phyloP scores from a whole-genome alignment of 2,113 vertebrate species.

The Anhinga rufa region DNA sequence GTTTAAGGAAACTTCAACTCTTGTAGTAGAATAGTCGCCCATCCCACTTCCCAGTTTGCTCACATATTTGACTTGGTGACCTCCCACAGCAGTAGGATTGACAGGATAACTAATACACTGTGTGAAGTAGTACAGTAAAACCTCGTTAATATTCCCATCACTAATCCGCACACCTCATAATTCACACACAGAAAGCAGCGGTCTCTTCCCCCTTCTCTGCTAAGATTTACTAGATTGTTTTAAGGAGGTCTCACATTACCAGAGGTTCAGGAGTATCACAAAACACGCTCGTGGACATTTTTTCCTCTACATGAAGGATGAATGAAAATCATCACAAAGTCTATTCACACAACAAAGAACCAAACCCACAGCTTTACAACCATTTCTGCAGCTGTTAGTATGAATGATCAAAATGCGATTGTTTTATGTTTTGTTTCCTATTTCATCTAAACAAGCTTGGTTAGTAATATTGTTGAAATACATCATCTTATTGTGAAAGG shows the following conservation, averaged over 20 bases:
- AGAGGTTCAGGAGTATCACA: background rate
- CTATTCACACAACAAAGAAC: background rate
- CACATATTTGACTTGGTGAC: background rate
- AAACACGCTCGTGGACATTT: background rate
- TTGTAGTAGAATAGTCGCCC: background rate
- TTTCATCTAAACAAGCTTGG: background rate
- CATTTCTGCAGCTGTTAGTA: background rate
- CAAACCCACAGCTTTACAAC: background rate
- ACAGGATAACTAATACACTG: background rate
- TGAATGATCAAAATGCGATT: background rate
- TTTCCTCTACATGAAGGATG: background rate
- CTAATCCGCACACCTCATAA: conserved; percentile 16
- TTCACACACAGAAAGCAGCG: background rate
- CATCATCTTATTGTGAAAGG: background rate
- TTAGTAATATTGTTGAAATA: background rate
- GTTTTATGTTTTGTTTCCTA: background rate
- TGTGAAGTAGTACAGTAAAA: conserved; percentile 13
- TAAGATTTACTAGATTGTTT: background rate
- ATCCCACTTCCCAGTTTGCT: background rate
- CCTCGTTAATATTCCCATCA: conserved; percentile 2
- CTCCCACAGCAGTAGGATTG: background rate
- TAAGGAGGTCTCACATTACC: background rate
- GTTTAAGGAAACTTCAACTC: background rate
- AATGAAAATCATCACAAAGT: background rate
- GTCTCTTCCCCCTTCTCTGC: background rate